phyloP scores from a whole-genome alignment of 2,797 vertebrate genomes.

The Sebastiscus albofasciatus region DNA sequence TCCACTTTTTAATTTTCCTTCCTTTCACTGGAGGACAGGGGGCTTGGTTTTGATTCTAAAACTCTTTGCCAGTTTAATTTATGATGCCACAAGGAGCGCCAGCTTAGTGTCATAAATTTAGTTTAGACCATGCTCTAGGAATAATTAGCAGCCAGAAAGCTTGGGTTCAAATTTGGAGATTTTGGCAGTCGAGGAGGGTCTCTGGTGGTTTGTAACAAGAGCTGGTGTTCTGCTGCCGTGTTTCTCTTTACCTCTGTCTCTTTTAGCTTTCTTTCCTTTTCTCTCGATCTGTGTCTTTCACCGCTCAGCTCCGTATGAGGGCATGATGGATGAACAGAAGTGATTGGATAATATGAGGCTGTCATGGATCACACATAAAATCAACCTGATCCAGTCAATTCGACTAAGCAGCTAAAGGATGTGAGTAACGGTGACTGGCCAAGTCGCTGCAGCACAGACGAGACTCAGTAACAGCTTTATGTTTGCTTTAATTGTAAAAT shows the following conservation, averaged over 20 bases:
- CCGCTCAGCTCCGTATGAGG: not conserved
- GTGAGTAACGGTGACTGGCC: slow-evolving; percentile 1
- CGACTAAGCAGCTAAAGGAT: slow-evolving; percentile 1
- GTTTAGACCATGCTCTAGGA: slow-evolving; percentile 47
- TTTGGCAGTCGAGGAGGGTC: slow-evolving; percentile 53
- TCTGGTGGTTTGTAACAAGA: slow-evolving; percentile 72
- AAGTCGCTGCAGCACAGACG: not conserved
- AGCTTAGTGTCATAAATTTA: slow-evolving; percentile 67
- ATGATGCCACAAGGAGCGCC: slow-evolving; percentile 59
- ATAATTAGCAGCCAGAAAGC: slow-evolving; percentile 68
- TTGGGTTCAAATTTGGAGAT: slow-evolving; percentile 53
- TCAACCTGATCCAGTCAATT: slow-evolving; percentile 27
- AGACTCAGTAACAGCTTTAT: slow-evolving; percentile 18
- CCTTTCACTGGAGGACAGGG: not conserved
- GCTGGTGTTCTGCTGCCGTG: slow-evolving; percentile 48
- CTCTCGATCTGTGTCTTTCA: not conserved
- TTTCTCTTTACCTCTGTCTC: slow-evolving; percentile 34
- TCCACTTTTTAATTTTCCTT: slow-evolving; percentile 2
- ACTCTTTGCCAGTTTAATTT: slow-evolving; percentile 63
- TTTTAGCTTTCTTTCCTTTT: not conserved
- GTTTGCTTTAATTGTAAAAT: slow-evolving; percentile 11
- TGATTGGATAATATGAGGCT: slow-evolving; percentile 47
- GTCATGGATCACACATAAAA: slow-evolving; percentile 40
- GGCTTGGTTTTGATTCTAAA: slow-evolving; percentile 38
- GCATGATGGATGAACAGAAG: slow-evolving; percentile 39